A percentile compares a stretch with the other conserved stretches of the same genome.
Evolutionary conservation across 1,140 invertebrate genomes (phyloP).

Genomic region (Penaeus vannamei): DNA sequence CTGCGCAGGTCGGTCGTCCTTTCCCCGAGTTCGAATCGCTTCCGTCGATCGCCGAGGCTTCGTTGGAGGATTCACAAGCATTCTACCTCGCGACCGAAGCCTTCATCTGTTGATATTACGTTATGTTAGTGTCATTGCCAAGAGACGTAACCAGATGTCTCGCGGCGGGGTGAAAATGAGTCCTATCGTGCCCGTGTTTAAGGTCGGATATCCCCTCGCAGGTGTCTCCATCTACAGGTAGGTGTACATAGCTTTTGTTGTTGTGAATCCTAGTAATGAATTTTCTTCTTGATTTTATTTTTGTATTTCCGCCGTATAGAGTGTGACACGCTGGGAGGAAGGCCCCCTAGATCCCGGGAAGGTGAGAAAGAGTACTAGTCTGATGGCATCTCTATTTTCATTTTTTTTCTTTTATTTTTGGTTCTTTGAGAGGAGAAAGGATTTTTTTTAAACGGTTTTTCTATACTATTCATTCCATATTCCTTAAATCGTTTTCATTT

Average conservation of each 20-base stretch:
- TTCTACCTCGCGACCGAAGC: conserved; percentile 38
- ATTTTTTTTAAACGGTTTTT: too few relatives aligned
- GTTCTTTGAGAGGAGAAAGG: too few relatives aligned
- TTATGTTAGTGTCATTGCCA: conserved; percentile 44
- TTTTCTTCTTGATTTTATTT: conserved; percentile 67
- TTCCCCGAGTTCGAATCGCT: not conserved
- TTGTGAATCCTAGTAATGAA: conserved; percentile 66
- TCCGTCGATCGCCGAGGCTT: not conserved
- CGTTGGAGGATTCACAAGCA: not conserved
- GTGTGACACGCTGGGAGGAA: conserved; percentile 52
- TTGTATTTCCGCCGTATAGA: conserved; percentile 64
- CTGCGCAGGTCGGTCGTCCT: not conserved
- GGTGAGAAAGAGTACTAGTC: not conserved
- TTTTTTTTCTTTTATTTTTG: not conserved
- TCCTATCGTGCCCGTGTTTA: not conserved
- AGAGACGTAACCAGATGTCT: conserved; percentile 12
- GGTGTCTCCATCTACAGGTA: not conserved
- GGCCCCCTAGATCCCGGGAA: not conserved
- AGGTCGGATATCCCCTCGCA: not conserved
- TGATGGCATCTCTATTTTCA: not conserved
- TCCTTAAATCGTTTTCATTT: too few relatives aligned
- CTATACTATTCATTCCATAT: too few relatives aligned
- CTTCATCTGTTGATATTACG: conserved; percentile 65
- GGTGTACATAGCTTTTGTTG: conserved; percentile 55
- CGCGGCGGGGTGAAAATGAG: not conserved